A percentile compares a stretch with the other conserved stretches of the same genome.
phyloP scores from a whole-genome alignment of 2,797 vertebrate species.

The Sciaenops ocellatus region DNA sequence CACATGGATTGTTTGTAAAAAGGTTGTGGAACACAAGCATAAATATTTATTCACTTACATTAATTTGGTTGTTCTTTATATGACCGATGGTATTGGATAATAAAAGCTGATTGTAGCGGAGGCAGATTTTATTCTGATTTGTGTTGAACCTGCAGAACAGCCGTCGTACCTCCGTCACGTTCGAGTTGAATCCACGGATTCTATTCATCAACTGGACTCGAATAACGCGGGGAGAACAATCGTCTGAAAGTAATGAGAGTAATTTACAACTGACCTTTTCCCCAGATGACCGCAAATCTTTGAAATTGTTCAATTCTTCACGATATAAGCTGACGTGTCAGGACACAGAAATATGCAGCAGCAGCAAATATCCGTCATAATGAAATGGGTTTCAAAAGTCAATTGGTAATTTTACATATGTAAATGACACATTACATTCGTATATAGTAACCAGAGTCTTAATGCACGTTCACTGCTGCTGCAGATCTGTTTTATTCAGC shows the following conservation, averaged over 20 bases:
- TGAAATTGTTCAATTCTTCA: constrained; percentile 34
- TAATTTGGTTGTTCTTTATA: neutral
- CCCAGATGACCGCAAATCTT: constrained; percentile 4
- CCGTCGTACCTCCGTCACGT: neutral
- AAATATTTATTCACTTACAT: neutral
- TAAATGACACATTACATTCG: constrained; percentile 41
- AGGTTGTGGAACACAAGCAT: constrained; percentile 1
- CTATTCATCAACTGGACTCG: neutral
- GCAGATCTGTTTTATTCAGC: constrained; percentile 27
- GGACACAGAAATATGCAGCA: constrained; percentile 16
- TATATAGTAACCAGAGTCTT: constrained; percentile 4
- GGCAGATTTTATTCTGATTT: constrained; percentile 22
- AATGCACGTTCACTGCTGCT: constrained; percentile 12
- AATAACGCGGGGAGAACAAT: neutral
- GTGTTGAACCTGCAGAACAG: constrained; percentile 14
- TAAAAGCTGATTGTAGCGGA: constrained; percentile 18
- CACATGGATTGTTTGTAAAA: neutral
- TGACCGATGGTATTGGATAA: neutral
- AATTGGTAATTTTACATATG: constrained; percentile 55
- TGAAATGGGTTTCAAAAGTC: constrained; percentile 49
- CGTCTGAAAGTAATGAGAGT: constrained; percentile 12
- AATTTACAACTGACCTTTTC: constrained; percentile 39
- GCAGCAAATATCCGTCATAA: constrained; percentile 36
- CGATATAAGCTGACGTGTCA: constrained; percentile 21
- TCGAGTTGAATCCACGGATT: neutral